Base-by-base conservation (phyloP, 2,797 vertebrate species). In the Geotria australis region DNA sequence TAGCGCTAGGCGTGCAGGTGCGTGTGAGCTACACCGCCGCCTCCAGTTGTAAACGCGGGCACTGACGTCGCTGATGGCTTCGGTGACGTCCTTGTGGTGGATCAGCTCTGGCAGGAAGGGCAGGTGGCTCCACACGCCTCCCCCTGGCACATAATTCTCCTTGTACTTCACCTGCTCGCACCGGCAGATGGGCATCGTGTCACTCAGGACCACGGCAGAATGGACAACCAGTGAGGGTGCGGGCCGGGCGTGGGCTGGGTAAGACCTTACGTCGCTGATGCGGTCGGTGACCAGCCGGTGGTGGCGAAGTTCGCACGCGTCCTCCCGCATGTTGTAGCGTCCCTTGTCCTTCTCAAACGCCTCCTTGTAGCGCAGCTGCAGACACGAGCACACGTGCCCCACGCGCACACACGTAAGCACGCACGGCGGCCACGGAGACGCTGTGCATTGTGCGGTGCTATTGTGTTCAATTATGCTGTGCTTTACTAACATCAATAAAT, bases 351-450 rank as follows among this genome's bases (percentile, higher is more conserved):
- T 74, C 66, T 99, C 77, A 65, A 89, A 99, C 11, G 82, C 80
- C 72, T 99, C 89, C 65, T 95, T 99, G 74, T 99, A 99, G 56
- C 86, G 85, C 60, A 99, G 64, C 91, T 99, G 65, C n/a, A 38
- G 24, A 38, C 24, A 38, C 24, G 5, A 38, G 24, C 24, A 38
- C 24, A 38, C 24, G 24, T 38, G 24, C 24, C 24, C 24, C 24
- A 38, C 5, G 24, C 24, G 4, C 24, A 38, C 24, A 24, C 24
- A n/a, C n/a, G n/a, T n/a, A n/a, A n/a, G n/a, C n/a, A 38, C 5
- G 24, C 24, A 38, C 5, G 24, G 24, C 38, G 38, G 24, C 5
- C 24, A 24, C 5, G 38, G 24, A 38, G 24, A 38, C 24, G 5
- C 38, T 38, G 24, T 38, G 24, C 24, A 38, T 38, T 38, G 24